Evolutionary conservation across 1,140 invertebrate species (phyloP).

Genomic region (Delia radicum): DNA sequence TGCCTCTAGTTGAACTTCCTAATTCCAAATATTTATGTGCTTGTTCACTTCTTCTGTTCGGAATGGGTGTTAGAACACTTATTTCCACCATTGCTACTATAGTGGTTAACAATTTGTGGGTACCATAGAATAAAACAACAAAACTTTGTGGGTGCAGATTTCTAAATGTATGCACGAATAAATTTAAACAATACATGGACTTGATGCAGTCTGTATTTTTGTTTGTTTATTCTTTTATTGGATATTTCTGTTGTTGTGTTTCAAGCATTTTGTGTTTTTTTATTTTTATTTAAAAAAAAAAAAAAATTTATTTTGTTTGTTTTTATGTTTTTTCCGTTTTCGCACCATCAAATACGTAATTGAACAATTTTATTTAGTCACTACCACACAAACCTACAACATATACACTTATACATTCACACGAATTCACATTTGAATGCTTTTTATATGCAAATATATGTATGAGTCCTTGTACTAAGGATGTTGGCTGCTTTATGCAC

Average conservation of each 20-base stretch:
- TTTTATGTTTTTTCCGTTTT: background rate
- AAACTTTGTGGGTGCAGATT: too few relatives aligned
- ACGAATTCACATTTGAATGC: background rate
- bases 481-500: background rate
- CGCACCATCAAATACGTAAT: conserved; percentile 11
- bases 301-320: background rate
- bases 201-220: background rate
- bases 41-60: too few relatives aligned
- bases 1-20: too few relatives aligned
- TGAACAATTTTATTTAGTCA: conserved; percentile 11
- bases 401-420: background rate
- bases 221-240: too few relatives aligned
- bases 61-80: too few relatives aligned
- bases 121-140: too few relatives aligned
- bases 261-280: background rate
- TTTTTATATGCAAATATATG: background rate
- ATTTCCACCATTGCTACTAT: too few relatives aligned
- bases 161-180: background rate
- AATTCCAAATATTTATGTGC: too few relatives aligned
- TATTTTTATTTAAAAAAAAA: too few relatives aligned
- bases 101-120: too few relatives aligned
- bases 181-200: background rate
- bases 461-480: background rate
- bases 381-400: background rate
- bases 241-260: background rate